Evolutionary conservation across 2,113 vertebrate genomes (phyloP).

Genomic region (Cheilinus undulatus): DNA sequence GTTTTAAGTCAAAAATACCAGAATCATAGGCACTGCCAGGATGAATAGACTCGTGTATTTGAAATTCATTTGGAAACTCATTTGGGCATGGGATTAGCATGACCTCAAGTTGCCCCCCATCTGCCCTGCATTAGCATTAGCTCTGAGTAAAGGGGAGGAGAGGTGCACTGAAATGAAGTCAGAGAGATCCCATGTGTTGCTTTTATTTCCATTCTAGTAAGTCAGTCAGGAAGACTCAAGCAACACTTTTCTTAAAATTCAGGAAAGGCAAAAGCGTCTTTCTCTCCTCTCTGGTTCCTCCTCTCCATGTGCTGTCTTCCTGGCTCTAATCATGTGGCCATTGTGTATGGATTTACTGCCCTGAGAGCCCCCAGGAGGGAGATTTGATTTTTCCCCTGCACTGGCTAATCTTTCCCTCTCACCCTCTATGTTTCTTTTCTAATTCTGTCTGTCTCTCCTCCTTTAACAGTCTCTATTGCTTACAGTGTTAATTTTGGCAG

Average conservation of each 20-base stretch:
- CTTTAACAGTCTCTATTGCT: conserved; percentile 30
- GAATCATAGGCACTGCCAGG: conserved; percentile 28
- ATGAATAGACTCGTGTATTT: conserved; percentile 24
- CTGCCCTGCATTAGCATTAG: conserved; percentile 53
- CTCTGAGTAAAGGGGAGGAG: neutral
- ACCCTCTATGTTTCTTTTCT: conserved; percentile 50
- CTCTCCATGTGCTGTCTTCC: conserved; percentile 52
- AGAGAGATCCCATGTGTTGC: conserved; percentile 26
- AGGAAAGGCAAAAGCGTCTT: conserved; percentile 15
- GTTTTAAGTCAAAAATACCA: conserved; percentile 36
- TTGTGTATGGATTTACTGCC: conserved; percentile 78
- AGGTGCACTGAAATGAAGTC: conserved; percentile 41
- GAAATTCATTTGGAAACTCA: conserved; percentile 33
- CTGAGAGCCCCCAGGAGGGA: conserved; percentile 65
- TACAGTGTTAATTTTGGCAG: too few relatives aligned
- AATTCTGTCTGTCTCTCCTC: conserved; percentile 39
- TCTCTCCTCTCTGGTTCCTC: conserved; percentile 27
- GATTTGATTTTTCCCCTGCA: conserved; percentile 70
- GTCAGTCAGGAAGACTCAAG: conserved; percentile 42
- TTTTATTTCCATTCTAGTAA: conserved; percentile 46
- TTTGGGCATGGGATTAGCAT: conserved; percentile 33
- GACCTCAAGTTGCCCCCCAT: conserved; percentile 33
- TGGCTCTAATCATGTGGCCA: conserved; percentile 72
- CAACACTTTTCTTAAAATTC: conserved; percentile 42
- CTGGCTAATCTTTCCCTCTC: conserved; percentile 68